Evolutionary conservation across 2,797 vertebrate genomes (phyloP), one percentile per base, ranked within the genome.

Genomic region (Peromyscus eremicus): DNA sequence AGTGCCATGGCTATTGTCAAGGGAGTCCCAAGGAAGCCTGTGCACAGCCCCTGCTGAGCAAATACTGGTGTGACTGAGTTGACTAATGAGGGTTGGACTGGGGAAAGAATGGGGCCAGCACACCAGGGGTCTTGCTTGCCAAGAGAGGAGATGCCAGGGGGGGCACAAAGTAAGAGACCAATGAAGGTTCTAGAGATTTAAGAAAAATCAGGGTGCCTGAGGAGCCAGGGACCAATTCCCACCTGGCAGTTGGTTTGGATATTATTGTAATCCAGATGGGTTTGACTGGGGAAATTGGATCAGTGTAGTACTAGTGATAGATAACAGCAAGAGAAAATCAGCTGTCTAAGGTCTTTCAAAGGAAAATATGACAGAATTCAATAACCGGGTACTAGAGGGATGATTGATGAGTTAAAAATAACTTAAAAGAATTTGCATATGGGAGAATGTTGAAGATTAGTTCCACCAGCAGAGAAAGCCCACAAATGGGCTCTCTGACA

Each of bases 301-400:
- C 64, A 49, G 68, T 66, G 25, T 8, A 40, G 71, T 32, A 34
- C 25, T 11, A 17, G 43, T 14, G 21, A 71, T 19, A n/a, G 64
- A 52, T 34, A 60, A 46, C 25, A 37, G n/a, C 23, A 71, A 55
- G 49, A n/a, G 55, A 89, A 29, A 52, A 68, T 34, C 7, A 13
- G 37, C 27, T 70, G n/a, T 81, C 34, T 76, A 52, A 81, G 73
- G 21, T 21, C 32, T 75, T 77, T n/a, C 49, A 37, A 52, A 81
- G 85, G 73, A 57, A 86, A 91, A 76, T 62, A 40, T 29, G 52
- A n/a, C 34, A 91, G 43, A 92, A 86, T 62, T 70, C 49, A 90
- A 70, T 52, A 75, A 21, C 14, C 32, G 4, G 52, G 37, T 86
- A 12, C 55, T 66, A 37, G 86, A 10, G 19, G 12, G 9, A 1